Conservation (phyloP, 1,140 invertebrate genomes). For the Drosophila saltans region DNA sequence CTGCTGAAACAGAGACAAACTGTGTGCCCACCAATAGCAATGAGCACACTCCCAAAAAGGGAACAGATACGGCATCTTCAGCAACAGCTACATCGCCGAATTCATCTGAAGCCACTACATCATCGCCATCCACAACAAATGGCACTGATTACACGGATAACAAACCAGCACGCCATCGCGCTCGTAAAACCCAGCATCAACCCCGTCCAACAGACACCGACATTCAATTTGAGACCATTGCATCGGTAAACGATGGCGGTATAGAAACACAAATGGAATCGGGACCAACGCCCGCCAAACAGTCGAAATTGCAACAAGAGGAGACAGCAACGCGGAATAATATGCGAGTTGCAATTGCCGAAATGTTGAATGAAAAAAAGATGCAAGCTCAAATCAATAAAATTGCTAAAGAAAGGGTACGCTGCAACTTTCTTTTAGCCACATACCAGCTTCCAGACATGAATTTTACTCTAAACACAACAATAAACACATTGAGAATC, state of each 20-base stretch:
- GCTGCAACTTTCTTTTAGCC: conserved; percentile 65
- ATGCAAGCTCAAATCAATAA: conserved; percentile 36
- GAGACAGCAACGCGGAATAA: not conserved
- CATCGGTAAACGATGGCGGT: conserved; percentile 12
- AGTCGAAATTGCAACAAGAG: conserved; percentile 3
- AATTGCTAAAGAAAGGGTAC: conserved; percentile 59
- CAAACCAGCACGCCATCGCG: conserved; percentile 36
- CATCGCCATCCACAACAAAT: conserved; percentile 10
- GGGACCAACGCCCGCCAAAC: not conserved
- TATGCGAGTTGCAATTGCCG: conserved; percentile 18
- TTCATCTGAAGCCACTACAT: conserved; percentile 1
- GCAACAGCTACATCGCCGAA: conserved; percentile 4
- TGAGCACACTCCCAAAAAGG: conserved; percentile 32
- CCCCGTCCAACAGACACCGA: conserved; percentile 52
- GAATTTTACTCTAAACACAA: conserved; percentile 55
- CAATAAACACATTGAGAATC: conserved; percentile 5
- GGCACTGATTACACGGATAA: not conserved
- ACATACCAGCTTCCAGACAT: conserved; percentile 69
- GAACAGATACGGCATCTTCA: not conserved
- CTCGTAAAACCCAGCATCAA: conserved; percentile 55
- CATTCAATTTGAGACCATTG: conserved; percentile 55
- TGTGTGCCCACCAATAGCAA: not conserved
- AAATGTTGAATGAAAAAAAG: conserved; percentile 31
- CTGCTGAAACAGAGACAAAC: conserved; percentile 9
- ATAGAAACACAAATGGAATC: not conserved